phyloP scores from a whole-genome alignment of 1,140 invertebrate species.

The Calephelis virginiensis region DNA sequence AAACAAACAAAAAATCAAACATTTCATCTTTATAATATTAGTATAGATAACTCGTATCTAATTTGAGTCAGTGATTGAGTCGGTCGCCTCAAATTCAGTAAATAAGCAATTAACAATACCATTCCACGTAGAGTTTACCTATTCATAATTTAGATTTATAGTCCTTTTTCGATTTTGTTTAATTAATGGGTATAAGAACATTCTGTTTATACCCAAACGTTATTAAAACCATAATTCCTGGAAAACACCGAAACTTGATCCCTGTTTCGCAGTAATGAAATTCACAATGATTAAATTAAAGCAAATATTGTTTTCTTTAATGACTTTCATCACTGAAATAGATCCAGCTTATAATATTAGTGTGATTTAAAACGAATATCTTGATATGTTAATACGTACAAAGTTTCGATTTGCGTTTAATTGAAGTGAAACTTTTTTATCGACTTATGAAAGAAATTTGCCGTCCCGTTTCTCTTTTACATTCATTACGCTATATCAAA shows the following conservation, averaged over 20 bases:
- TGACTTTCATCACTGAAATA: too few species aligned
- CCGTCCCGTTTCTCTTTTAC: too few species aligned
- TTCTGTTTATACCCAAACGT: background rate
- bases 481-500: too few species aligned
- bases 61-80: background rate
- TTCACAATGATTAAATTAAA: slow-evolving; percentile 4
- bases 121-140: slow-evolving; percentile 58
- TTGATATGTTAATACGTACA: too few species aligned
- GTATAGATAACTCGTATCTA: too few species aligned
- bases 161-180: slow-evolving; percentile 70
- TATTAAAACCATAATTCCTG: background rate
- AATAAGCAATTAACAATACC: slow-evolving; percentile 74
- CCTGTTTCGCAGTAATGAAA: slow-evolving; percentile 6
- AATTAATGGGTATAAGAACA: slow-evolving; percentile 49
- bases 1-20: too few species aligned
- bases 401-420: too few species aligned
- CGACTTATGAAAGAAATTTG: too few species aligned
- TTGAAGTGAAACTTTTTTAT: too few species aligned
- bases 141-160: slow-evolving; percentile 77
- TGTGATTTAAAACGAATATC: too few species aligned
- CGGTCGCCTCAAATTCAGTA: slow-evolving; percentile 29
- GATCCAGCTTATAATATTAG: too few species aligned
- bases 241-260: background rate
- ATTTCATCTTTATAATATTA: too few species aligned
- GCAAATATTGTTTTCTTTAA: background rate